Evolutionary conservation across 2,113 vertebrate genomes (phyloP).

Genomic region (Pipra filicauda): DNA sequence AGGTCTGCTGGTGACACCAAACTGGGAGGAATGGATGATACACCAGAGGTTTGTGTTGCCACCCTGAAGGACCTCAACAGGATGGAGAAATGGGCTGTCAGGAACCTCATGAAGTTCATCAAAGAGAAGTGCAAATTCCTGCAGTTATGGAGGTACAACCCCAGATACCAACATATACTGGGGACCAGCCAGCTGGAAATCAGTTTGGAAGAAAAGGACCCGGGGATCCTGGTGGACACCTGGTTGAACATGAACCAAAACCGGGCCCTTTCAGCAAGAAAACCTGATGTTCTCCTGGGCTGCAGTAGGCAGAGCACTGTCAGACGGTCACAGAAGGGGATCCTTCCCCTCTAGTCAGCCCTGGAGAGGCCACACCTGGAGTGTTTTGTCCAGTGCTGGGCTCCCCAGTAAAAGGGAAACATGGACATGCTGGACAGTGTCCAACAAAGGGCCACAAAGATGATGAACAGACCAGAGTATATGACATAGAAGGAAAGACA

Average conservation of each 20-base stretch:
- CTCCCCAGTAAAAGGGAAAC: not conserved
- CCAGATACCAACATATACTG: not conserved
- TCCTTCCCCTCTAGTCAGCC: not conserved
- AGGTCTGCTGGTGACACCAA: not conserved
- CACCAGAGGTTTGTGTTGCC: not conserved
- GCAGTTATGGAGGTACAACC: not conserved
- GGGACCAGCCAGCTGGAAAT: not conserved
- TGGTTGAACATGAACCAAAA: not conserved
- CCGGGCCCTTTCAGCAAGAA: not conserved
- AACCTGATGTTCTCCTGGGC: not conserved
- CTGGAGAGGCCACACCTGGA: not conserved
- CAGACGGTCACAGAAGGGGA: not conserved
- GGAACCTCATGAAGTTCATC: not conserved
- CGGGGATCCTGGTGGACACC: not conserved
- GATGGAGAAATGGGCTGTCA: not conserved
- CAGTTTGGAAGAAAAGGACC: not conserved
- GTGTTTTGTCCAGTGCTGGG: not conserved
- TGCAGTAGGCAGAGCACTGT: not conserved
- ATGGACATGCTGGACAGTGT: not conserved
- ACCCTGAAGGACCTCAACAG: not conserved
- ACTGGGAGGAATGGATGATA: not conserved
- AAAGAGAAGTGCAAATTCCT: not conserved
- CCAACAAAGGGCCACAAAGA: not conserved
- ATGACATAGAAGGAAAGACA: not conserved
- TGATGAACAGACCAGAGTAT: not conserved